Conservation (phyloP, 2,113 vertebrate genomes). For the Accipiter cooperii region DNA sequence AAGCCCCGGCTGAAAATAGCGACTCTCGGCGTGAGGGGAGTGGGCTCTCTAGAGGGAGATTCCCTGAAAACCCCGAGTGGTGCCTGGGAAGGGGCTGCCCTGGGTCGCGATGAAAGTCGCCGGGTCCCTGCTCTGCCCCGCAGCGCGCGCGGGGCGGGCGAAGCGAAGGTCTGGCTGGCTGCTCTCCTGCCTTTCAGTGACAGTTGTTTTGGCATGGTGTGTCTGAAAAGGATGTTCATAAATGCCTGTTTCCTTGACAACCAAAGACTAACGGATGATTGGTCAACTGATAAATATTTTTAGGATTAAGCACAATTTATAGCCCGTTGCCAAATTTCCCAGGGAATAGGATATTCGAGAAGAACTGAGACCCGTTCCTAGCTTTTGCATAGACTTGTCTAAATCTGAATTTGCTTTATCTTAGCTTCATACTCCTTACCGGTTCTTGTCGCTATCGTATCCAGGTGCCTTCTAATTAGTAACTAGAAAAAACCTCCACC, state of each 20-base stretch:
- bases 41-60: fast-evolving
- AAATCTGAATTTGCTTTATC: not conserved
- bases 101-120: fast-evolving
- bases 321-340: not conserved
- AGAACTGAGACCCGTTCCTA: not conserved
- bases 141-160: fast-evolving
- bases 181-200: not conserved
- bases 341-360: not conserved
- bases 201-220: not conserved
- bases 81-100: not conserved
- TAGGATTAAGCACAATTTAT: slow-evolving; percentile 3
- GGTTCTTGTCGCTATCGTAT: not conserved
- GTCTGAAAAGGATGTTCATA: not conserved
- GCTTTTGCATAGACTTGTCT: not conserved
- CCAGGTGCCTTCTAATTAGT: not conserved
- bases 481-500: fast-evolving
- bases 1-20: fast-evolving
- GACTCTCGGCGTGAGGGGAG: fast-evolving
- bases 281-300: slow-evolving; percentile 31
- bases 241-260: slow-evolving; percentile 35
- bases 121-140: fast-evolving
- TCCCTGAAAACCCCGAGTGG: fast-evolving
- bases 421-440: not conserved
- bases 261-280: not conserved
- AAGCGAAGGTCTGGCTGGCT: not conserved